These are phyloP conservation scores for Melanotaenia boesemani DNA, from an alignment of 2,797 vertebrate genomes.

Conservation along the genomic window DNA sequence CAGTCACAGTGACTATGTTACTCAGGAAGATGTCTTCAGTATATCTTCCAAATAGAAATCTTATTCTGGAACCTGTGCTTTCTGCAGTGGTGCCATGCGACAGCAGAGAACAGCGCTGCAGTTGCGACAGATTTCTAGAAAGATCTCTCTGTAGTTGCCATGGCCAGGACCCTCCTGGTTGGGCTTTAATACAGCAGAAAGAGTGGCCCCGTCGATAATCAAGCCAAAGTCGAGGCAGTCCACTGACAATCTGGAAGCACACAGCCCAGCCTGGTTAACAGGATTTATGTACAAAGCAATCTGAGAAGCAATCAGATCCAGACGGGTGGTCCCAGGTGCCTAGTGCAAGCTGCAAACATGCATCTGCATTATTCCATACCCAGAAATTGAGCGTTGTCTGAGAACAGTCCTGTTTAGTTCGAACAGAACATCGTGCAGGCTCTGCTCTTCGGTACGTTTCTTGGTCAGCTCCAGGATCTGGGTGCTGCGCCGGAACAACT, in stretches of 20 bases:
- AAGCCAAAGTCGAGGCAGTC: conserved; percentile 96
- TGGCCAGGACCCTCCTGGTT: conserved; percentile 82
- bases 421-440: conserved; percentile 93
- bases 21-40: background rate
- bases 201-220: conserved; percentile 95
- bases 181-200: conserved; percentile 92
- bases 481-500: conserved; percentile 92
- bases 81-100: conserved; percentile 82
- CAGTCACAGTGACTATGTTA: conserved; percentile 5
- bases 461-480: conserved; percentile 97
- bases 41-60: background rate
- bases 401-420: conserved; percentile 94
- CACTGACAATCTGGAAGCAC: conserved; percentile 87
- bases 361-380: conserved; percentile 77
- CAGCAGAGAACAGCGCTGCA: conserved; percentile 91
- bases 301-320: background rate
- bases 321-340: background rate
- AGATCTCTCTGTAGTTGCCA: conserved; percentile 92
- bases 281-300: conserved; percentile 5
- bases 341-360: background rate
- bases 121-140: conserved; percentile 96
- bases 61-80: conserved; percentile 78
- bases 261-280: conserved; percentile 37
- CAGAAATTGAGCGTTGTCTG: conserved; percentile 87
- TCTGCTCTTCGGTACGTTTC: conserved; percentile 95